phyloP scores from a whole-genome alignment of 2,797 vertebrate genomes.

The Onychomys arenicola region DNA sequence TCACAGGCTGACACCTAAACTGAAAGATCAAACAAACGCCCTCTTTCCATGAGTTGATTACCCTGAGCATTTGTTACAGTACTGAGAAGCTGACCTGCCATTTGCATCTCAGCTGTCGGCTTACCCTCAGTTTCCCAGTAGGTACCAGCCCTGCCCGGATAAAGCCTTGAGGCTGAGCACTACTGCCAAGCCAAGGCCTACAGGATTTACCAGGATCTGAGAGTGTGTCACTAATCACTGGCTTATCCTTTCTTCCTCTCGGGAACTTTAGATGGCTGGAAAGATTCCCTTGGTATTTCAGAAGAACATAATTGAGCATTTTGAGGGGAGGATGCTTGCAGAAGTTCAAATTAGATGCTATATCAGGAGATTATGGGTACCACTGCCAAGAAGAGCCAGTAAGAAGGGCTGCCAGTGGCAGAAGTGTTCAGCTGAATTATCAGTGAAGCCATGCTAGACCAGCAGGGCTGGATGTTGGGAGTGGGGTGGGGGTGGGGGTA shows the following conservation, averaged over 20 bases:
- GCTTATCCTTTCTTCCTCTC: slow-evolving; percentile 71
- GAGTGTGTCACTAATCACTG: slow-evolving; percentile 32
- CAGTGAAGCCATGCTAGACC: background rate
- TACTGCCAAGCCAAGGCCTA: background rate
- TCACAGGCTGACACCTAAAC: background rate
- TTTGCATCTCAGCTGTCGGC: fast-evolving
- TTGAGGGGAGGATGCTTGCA: slow-evolving; percentile 57
- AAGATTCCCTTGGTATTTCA: slow-evolving; percentile 57
- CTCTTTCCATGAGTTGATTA: background rate
- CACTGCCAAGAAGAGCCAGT: background rate
- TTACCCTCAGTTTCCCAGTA: background rate
- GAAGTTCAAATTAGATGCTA: slow-evolving; percentile 67
- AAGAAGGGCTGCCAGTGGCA: background rate
- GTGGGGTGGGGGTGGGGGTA: background rate
- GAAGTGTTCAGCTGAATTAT: slow-evolving; percentile 8
- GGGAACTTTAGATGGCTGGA: slow-evolving; percentile 61
- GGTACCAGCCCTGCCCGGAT: background rate
- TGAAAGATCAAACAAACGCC: background rate
- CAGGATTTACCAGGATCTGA: background rate
- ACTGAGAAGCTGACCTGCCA: background rate
- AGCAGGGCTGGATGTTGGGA: background rate
- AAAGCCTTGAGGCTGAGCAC: too few species aligned
- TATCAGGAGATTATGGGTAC: slow-evolving; percentile 57
- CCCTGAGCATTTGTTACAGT: background rate
- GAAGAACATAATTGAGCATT: slow-evolving; percentile 68